Base-by-base conservation (phyloP, 2,888 invertebrate genomes). In the Acholoe squamosa region DNA sequence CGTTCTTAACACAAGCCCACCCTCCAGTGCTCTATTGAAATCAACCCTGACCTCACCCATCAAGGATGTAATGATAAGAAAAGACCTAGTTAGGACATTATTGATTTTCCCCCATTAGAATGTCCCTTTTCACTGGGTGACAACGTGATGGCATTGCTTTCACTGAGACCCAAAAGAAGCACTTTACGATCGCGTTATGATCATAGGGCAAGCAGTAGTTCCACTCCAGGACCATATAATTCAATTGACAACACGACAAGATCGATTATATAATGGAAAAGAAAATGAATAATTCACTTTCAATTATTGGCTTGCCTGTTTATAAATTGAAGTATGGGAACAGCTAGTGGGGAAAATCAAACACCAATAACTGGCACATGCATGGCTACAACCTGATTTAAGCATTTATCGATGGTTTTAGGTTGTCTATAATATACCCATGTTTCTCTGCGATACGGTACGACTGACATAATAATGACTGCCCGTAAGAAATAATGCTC, bases 231-330 rank as follows among this genome's bases (percentile, higher is more conserved):
- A n/a, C 12, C 22, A 3, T n/a, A 61, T 61, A n/a, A 61, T 61
- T 61, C 61, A 61, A 7, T 61, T 61, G 61, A 61, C 61, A 61
- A 61, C 61, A 61, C n/a, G 61, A 61, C 19, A n/a, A 7, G 61
- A 61, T 61, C 61, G 61, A 61, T 61, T 61, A n/a, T n/a, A 0
- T 61, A 61, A 61, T 61, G 61, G 61, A 61, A n/a, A 61, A 61
- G 61, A 61, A 61, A 10, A 61, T 61, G 61, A n/a, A 61, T n/a
- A 61, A 61, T 61, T n/a, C n/a, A 61, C 22, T n/a, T 61, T 61
- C n/a, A 61, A 61, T 61, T 61, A n/a, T 19, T 61, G 61, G 43
- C 43, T 7, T 43, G 43, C 43, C 43, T 43, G 43, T 10, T 43
- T 43, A 43, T 43, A 43, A 3, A 43, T 43, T 43, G 43, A 43